Evolutionary conservation across 2,888 invertebrate genomes (phyloP), one percentile per base, ranked within the genome.

Genomic region (Hirtodrosophila duncani): DNA sequence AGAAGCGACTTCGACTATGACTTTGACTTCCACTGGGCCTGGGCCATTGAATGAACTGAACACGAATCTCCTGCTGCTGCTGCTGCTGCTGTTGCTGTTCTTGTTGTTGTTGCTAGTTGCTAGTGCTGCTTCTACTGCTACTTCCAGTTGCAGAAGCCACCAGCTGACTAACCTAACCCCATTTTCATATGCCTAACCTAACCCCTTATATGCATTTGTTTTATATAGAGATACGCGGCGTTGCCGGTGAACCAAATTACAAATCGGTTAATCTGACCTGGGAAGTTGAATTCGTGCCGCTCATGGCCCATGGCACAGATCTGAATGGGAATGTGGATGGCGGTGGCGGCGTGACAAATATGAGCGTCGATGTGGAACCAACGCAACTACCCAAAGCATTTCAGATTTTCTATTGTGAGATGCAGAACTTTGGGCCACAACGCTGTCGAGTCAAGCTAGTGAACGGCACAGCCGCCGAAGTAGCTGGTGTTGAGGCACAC

Each of bases 361-460:
- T 74, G 48, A 81, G 78, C 57, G 62, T 50, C 52, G 75, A 70
- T 55, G 66, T 78, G 52, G 87, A 89, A 33, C 80, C 75, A 62
- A 84, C 90, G 52, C 87, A 89, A 33, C 80, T 81, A 62, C 84
- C 90, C 27, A 87, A 89, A 63, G 90, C 90, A 9, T 93, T 92
- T 86, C 91, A 91, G 84, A 89, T 94, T 29, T 90, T 91, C 79
- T 94, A 93, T 85, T 94, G 94, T 85, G 94, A 94, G 83, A 86
- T 93, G 59, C 94, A 94, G 84, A 91, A 92, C 9, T 93, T 92
- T 91, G 93, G 94, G 9, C 90, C 92, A 36, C 92, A 93, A 78
- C 89, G 93, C 48, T 94, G 94, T 82, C 89, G 92, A 65, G 90
- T 91, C 34, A 91, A 86, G 60, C 53, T 84, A 45, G 67, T 86